Evolutionary conservation across 53 echinoderm and acorn worm genomes (phyloP), one percentile per base, ranked within the genome.

Genomic region (Luidia sarsii): DNA sequence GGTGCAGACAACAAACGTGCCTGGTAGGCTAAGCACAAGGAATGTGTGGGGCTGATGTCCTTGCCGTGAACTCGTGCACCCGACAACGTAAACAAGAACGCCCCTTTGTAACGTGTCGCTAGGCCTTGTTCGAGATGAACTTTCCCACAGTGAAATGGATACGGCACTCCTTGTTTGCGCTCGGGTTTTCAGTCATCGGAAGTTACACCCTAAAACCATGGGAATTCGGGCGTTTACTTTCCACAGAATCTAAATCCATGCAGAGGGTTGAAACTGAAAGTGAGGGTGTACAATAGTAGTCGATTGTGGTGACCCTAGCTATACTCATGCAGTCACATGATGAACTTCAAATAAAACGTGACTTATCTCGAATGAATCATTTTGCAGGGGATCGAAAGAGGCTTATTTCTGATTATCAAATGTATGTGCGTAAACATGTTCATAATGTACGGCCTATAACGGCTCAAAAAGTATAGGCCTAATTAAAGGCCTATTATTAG

Each of bases 61-160:
- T 11, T 60, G 59, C 13, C 15, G 30, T 43, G 48, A 16, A 31
- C 37, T 34, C 34, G 37, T 60, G 60, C 60, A 48, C 77, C 62
- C 16, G 18, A 34, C 46, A 19, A 48, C 45, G 28, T 41, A 77
- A 77, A 77, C 77, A 77, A 45, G n/a, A 46, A 45, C 59, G 60
- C 45, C 77, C 77, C 62, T 49, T 11, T 53, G n/a, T 53, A 16
- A 16, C 22, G 18, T 19, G 18, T 16, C 4, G 18, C n/a, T 9
- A 5, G 18, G 9, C 53, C 18, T 8, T 21, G 53, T 53, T 11
- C 53, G 7, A 53, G 1, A 8, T 63, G 63, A 63, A 63, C 63
- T 63, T 63, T 63, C 63, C 36, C 36, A 63, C 37, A 36, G 63
- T 20, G 19, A 63, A 36, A 30, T 1, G 5, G 2, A 25, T n/a